Base-by-base conservation (phyloP, 2,797 vertebrate species). In the Echiichthys vipera region DNA sequence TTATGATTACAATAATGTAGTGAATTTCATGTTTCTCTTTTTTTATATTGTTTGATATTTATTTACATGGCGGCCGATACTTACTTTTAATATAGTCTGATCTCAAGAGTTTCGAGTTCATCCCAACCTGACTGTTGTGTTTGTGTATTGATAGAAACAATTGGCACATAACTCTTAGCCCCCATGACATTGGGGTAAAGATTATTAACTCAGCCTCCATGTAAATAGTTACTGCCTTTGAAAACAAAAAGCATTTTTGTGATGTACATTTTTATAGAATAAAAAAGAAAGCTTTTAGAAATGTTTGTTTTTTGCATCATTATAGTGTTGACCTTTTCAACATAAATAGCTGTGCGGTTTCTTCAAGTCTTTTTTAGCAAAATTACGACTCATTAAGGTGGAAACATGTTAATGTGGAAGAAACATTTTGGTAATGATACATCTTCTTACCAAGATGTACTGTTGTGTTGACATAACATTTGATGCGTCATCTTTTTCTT, bases 201-300 rank as follows among this genome's bases (percentile, higher is more conserved):
- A 40, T 27, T 13, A 49, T 58, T 36, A n/a, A 20, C 8, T 50
- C 17, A 22, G 30, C 11, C 24, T 18, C 8, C 1, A 25, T 42
- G n/a, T 34, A 54, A 65, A 69, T 54, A 49, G 22, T 43, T 18
- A 20, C 25, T 65, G 29, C 24, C 71, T 51, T 72, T 11, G 46
- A 13, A 20, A 20, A 62, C 43, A 10, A 55, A 30, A 42, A 9
- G 2, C 15, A 49, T 54, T 59, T 71, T 64, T 70, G 20, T 50
- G 15, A 46, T 32, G 14, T 30, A 3, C 3, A 27, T 39, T 66
- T 75, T 75, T 65, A 40, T 56, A 54, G 2, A 70, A 77, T 72
- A 50, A 78, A 55, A 47, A 30, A 32, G 43, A 3, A 20, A 32
- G 34, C 9, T 13, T 24, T 51, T 22, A 39, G 7, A 45, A 29